Evolutionary conservation across 2,797 vertebrate species (phyloP).

Genomic region (Pipistrellus kuhlii): DNA sequence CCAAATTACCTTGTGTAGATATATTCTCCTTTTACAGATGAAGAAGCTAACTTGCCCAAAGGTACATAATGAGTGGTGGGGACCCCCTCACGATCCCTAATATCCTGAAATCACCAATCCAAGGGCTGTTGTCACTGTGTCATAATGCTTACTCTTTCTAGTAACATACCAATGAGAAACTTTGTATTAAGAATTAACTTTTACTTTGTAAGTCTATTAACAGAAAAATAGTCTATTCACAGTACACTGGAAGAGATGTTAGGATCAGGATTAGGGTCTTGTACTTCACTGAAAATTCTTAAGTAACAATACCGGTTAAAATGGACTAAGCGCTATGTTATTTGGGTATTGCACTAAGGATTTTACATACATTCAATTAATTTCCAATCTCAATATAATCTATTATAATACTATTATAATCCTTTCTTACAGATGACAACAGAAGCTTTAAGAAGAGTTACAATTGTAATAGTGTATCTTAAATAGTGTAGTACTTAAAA

Average conservation of each 20-base stretch:
- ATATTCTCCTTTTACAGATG: not conserved
- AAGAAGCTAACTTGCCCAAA: conserved; percentile 25
- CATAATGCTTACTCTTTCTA: conserved; percentile 7
- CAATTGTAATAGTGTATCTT: not conserved
- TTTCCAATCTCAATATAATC: not conserved
- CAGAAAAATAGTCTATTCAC: not conserved
- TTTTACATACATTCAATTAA: conserved; percentile 15
- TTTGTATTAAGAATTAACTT: conserved; percentile 24
- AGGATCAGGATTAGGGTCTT: not conserved
- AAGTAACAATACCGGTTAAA: not conserved
- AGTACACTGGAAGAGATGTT: conserved; percentile 5
- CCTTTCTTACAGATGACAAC: conserved; percentile 34
- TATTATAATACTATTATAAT: not conserved
- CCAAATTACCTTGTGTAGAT: conserved; percentile 20
- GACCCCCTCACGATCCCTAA: not conserved
- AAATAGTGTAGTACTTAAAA: not conserved
- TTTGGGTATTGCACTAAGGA: not conserved
- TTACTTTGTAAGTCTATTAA: conserved; percentile 9
- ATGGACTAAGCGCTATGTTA: not conserved
- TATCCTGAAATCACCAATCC: conserved; percentile 47
- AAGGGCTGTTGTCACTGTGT: conserved; percentile 44
- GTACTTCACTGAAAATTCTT: conserved; percentile 22
- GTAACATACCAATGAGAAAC: conserved; percentile 16
- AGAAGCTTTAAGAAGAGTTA: conserved; percentile 12
- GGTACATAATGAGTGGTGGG: not conserved